Percentiles rank a stretch among this genome's conserved stretches.
These are phyloP conservation scores for Gnathonemus echidnorhynchus DNA, from an alignment of 2,113 vertebrate species.

Conservation along the genomic window DNA sequence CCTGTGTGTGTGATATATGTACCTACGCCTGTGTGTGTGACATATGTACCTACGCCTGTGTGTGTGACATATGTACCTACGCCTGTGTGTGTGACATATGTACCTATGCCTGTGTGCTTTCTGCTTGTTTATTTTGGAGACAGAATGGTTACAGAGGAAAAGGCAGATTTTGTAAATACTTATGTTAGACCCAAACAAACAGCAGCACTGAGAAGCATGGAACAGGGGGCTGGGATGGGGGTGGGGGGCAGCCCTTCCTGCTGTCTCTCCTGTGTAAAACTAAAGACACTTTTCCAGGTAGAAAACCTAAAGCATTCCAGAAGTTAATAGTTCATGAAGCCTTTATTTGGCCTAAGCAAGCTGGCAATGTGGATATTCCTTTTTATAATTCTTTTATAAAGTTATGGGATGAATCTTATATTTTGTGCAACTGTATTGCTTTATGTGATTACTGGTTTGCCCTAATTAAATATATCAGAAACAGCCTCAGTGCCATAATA, in stretches of 20 bases:
- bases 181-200: conserved; percentile 13
- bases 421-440: not conserved
- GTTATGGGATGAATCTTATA: not conserved
- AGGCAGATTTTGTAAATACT: conserved; percentile 21
- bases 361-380: not conserved
- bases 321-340: not conserved
- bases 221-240: not conserved
- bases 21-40: no score
- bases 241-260: no score
- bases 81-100: no score
- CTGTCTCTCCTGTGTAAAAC: not conserved
- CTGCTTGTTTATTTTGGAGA: conserved; percentile 18
- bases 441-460: not conserved
- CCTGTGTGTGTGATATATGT: no score
- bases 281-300: not conserved
- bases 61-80: no score
- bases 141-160: not conserved
- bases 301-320: not conserved
- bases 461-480: not conserved
- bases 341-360: not conserved
- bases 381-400: not conserved
- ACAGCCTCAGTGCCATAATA: not conserved
- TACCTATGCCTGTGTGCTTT: not conserved
- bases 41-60: no score
- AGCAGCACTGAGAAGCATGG: not conserved